These are phyloP conservation scores for Phenganax stokvisi DNA, from an alignment of 92 coral and sea anemone genomes.

Conservation along the genomic window DNA sequence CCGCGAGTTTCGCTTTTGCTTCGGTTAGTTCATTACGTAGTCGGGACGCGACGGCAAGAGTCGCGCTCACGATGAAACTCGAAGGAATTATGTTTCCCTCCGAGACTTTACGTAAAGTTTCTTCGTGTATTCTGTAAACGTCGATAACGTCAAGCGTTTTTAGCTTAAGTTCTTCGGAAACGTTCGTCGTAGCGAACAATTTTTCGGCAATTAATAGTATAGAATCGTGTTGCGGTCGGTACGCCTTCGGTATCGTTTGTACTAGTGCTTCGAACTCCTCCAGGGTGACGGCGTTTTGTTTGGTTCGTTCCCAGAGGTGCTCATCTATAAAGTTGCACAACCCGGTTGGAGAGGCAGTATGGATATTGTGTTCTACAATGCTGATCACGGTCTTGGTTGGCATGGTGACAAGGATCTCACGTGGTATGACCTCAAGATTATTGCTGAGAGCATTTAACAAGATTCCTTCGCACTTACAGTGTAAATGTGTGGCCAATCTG, in stretches of 20 bases:
- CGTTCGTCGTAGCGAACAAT: conserved; percentile 18
- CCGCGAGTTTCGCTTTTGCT: conserved; percentile 18
- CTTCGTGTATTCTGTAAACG: conserved; percentile 28
- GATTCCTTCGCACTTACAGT: conserved; percentile 36
- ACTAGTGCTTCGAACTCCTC: conserved; percentile 28
- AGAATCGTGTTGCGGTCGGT: conserved; percentile 38
- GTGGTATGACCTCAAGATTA: conserved; percentile 2
- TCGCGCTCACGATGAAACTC: conserved; percentile 30
- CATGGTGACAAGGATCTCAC: conserved; percentile 23
- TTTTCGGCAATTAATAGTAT: conserved; percentile 32
- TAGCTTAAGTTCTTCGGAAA: conserved; percentile 24
- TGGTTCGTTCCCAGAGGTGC: conserved; percentile 30
- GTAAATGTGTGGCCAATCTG: conserved; percentile 25
- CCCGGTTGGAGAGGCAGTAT: background rate
- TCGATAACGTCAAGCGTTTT: conserved; percentile 30
- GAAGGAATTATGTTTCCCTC: conserved; percentile 35
- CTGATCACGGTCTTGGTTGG: conserved; percentile 21
- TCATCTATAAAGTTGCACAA: conserved; percentile 25
- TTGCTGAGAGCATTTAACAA: conserved; percentile 12
- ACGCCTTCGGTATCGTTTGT: conserved; percentile 31
- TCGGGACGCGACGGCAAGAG: conserved; percentile 42
- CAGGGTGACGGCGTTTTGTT: conserved; percentile 13
- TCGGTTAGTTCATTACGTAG: conserved; percentile 39
- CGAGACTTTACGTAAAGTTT: conserved; percentile 22
- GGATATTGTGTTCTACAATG: conserved; percentile 31